These are phyloP conservation scores for Drosophila nigricruria DNA, from an alignment of 2,888 invertebrate genomes.

Conservation along the genomic window DNA sequence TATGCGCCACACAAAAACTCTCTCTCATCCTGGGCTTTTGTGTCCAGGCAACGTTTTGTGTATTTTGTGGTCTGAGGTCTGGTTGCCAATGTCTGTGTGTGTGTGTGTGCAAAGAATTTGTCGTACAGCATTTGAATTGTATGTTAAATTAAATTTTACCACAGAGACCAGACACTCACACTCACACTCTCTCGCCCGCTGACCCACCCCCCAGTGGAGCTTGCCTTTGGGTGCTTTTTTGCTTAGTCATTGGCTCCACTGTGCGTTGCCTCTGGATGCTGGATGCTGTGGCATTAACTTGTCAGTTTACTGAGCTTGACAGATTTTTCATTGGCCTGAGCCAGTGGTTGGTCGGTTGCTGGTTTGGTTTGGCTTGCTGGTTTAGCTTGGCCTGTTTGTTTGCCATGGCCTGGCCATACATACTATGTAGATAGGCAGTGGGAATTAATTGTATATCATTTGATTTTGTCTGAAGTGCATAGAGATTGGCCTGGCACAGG, in stretches of 20 bases:
- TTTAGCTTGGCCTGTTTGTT: slow-evolving; percentile 33
- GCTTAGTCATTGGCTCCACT: slow-evolving; percentile 47
- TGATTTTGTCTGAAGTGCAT: slow-evolving; percentile 35
- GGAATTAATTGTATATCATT: slow-evolving; percentile 48
- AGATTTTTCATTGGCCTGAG: slow-evolving; percentile 68
- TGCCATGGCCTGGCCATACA: slow-evolving; percentile 9
- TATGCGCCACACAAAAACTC: slow-evolving; percentile 36
- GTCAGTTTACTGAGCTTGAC: slow-evolving; percentile 76
- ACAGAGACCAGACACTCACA: slow-evolving; percentile 66
- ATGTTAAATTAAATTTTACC: slow-evolving; percentile 81
- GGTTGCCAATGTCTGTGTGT: slow-evolving; percentile 31
- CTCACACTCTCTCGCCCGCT: slow-evolving; percentile 5
- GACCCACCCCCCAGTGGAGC: neutral
- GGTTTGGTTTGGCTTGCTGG: slow-evolving; percentile 29
- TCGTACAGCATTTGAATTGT: slow-evolving; percentile 73
- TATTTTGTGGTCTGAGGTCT: slow-evolving; percentile 67
- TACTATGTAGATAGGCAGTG: slow-evolving; percentile 32
- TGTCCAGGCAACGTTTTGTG: slow-evolving; percentile 75
- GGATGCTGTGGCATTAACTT: slow-evolving; percentile 65
- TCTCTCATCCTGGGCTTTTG: slow-evolving; percentile 32
- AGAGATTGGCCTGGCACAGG: slow-evolving; percentile 22
- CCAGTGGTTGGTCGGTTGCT: slow-evolving; percentile 20
- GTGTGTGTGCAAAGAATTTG: slow-evolving; percentile 48
- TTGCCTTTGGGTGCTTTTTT: slow-evolving; percentile 30
- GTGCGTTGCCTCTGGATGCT: slow-evolving; percentile 17